Evolutionary conservation across 2,888 invertebrate genomes (phyloP), one percentile per base, ranked within the genome.

Genomic region (Pterostichus madidus): DNA sequence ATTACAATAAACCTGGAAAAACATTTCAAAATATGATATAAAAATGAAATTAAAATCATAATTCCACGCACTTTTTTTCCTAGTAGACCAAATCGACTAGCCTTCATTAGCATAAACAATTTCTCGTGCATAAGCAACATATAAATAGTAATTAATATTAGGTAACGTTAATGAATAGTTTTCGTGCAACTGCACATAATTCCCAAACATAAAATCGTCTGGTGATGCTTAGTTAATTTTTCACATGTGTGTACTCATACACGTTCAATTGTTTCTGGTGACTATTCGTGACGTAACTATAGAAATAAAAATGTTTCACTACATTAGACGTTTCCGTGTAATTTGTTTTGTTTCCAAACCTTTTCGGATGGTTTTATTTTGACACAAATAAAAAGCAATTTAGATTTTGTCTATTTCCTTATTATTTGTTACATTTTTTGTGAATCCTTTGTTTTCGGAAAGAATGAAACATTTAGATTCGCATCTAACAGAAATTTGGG

Each of bases 61-160:
- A 13, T 49, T 49, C 5, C 49, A 2, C 10, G 49, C 49, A 49
- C 5, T 11, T 49, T n/a, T 6, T 49, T 11, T 49, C n/a, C 49
- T 7, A 49, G n/a, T 49, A 49, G 49, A 49, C 49, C 49, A 49
- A 49, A 49, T n/a, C 13, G 13, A 13, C 35, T 59, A 10, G 17
- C 4, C 4, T 61, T 46, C 10, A 64, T 79, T 79, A 64, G 61
- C 79, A 79, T 79, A 64, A 24, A 79, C 64, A 79, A 64, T 64
- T 79, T 79, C 53, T 44, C 79, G n/a, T 79, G 49, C 64, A 13
- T 64, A 49, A 49, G 32, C 31, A 53, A 32, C 61, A 64, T 64
- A 31, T 24, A 75, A 75, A 49, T 13, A 52, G 53, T 75, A 61
- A 68, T 79, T 79, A 79, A 79, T 64, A 79, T 79, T 79, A 79